Conservation (phyloP, 2,888 invertebrate species). For the Anthrax anthrax region DNA sequence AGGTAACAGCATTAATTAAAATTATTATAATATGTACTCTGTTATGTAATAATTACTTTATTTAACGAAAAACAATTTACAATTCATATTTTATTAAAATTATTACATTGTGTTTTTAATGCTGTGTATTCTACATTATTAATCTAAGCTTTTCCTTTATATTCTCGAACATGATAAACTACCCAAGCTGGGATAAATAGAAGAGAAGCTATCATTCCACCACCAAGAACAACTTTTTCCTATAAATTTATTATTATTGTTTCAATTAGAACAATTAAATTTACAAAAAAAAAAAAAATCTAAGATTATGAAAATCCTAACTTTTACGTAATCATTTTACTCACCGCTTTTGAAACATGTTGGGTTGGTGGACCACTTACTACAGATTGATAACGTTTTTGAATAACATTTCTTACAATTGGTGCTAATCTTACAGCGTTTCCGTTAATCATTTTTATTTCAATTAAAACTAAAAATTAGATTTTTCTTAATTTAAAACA, state of each 20-base stretch:
- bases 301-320: background rate
- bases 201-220: slow-evolving; percentile 23
- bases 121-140: no score
- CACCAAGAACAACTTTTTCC: slow-evolving; percentile 26
- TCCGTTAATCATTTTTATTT: slow-evolving; percentile 24
- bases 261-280: background rate
- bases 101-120: no score
- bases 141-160: slow-evolving; percentile 23
- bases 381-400: slow-evolving; percentile 27
- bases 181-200: slow-evolving; percentile 26
- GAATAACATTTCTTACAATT: slow-evolving; percentile 24
- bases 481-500: no score
- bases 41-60: no score
- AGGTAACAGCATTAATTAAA: no score
- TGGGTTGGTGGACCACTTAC: slow-evolving; percentile 28
- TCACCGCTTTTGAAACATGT: slow-evolving; percentile 27
- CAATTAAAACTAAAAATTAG: no score
- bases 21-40: no score
- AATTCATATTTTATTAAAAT: no score
- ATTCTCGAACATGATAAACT: slow-evolving; percentile 26
- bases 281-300: background rate
- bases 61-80: no score
- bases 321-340: slow-evolving; percentile 26
- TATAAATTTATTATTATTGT: slow-evolving; percentile 12
- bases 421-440: slow-evolving; percentile 27